Evolutionary conservation across 2,113 vertebrate species (phyloP).

Genomic region (Amblyornis subalaris): DNA sequence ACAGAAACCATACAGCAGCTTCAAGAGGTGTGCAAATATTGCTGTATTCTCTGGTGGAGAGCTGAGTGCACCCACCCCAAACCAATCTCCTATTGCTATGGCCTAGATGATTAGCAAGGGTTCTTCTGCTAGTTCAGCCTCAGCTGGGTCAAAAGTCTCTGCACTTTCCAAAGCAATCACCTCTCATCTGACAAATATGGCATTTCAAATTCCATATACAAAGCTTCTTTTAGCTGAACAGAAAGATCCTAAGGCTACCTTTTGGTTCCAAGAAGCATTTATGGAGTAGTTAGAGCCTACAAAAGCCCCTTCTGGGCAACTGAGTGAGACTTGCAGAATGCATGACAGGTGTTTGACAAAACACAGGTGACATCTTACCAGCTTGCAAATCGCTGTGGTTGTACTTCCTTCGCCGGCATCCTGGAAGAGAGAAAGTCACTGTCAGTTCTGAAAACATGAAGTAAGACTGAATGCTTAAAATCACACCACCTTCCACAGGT

Average conservation of each 20-base stretch:
- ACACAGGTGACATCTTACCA: slow-evolving; percentile 40
- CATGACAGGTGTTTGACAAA: not conserved
- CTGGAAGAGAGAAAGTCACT: slow-evolving; percentile 34
- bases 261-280: not conserved
- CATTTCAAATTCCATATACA: not conserved
- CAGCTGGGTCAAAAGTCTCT: not conserved
- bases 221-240: not conserved
- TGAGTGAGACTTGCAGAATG: not conserved
- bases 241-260: not conserved
- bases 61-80: not conserved
- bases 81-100: not conserved
- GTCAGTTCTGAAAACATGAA: not conserved
- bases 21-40: not conserved
- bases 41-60: not conserved
- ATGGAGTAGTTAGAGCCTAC: not conserved
- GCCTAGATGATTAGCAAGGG: not conserved
- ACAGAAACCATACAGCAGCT: not conserved
- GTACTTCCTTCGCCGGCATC: not conserved
- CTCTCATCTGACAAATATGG: not conserved
- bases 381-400: not conserved
- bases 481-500: not conserved
- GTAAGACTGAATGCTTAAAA: not conserved
- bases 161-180: not conserved
- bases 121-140: not conserved
- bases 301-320: not conserved